Conservation (phyloP, 2,113 vertebrate species). For the Hemiscyllium ocellatum region DNA sequence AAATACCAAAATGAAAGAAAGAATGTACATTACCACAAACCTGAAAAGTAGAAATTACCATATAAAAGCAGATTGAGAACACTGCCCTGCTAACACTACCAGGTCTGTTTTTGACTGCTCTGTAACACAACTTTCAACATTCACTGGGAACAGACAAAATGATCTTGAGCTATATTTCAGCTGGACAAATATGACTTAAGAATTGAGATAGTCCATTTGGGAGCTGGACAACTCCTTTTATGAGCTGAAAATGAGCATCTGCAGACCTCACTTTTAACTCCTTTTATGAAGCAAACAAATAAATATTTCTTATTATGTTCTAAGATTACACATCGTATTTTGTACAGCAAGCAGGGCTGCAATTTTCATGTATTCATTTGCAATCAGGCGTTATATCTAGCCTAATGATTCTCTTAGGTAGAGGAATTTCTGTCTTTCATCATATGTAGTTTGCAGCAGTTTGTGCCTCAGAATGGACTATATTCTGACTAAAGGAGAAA, state of each 20-base stretch:
- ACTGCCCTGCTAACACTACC: background rate
- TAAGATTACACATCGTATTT: background rate
- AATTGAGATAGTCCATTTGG: too few relatives aligned
- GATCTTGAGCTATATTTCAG: background rate
- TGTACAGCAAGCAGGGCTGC: background rate
- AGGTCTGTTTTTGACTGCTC: background rate
- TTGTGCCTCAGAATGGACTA: rapidly evolving
- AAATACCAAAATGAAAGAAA: background rate
- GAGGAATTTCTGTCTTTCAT: background rate
- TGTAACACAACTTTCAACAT: background rate
- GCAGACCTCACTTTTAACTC: too few relatives aligned
- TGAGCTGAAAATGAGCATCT: too few relatives aligned
- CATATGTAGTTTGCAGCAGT: background rate
- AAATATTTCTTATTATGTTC: background rate
- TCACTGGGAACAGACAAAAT: background rate
- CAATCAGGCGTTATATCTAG: background rate
- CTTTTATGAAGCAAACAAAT: background rate
- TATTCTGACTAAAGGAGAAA: background rate
- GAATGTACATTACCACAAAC: background rate
- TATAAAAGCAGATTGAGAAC: background rate
- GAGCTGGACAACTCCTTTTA: background rate
- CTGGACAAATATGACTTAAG: background rate
- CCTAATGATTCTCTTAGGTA: background rate
- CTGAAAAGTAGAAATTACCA: background rate
- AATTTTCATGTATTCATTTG: background rate